phyloP scores from a whole-genome alignment of 1,140 invertebrate species.

The Ceratoteleas bidentatus region DNA sequence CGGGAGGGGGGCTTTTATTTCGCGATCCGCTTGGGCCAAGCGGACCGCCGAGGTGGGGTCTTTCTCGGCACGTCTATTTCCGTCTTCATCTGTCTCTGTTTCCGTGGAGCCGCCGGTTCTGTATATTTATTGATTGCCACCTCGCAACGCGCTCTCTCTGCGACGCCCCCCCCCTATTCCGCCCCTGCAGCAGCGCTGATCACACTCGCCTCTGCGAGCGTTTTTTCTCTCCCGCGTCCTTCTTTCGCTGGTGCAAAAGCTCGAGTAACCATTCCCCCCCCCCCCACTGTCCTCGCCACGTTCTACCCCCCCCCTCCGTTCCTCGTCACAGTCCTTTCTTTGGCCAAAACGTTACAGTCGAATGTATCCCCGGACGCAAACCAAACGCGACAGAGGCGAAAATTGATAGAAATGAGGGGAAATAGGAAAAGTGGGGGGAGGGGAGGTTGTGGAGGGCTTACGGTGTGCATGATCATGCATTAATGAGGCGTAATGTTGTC shows the following conservation, averaged over 20 bases:
- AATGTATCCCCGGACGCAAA: too few species aligned
- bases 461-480: too few species aligned
- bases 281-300: too few species aligned
- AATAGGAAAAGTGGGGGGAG: too few species aligned
- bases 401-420: too few species aligned
- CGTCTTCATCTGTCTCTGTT: slow-evolving; percentile 58
- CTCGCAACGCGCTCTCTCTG: slow-evolving; percentile 72
- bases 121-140: slow-evolving; percentile 82
- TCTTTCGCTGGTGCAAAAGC: slow-evolving; percentile 18
- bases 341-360: too few species aligned
- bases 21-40: too few species aligned
- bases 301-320: slow-evolving; percentile 6
- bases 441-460: too few species aligned
- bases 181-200: slow-evolving; percentile 36
- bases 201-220: slow-evolving; percentile 28
- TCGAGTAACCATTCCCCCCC: slow-evolving; percentile 3
- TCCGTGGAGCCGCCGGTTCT: slow-evolving; percentile 69
- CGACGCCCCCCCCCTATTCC: slow-evolving; percentile 33
- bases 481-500: too few species aligned
- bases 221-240: slow-evolving; percentile 39
- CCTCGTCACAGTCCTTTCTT: slow-evolving; percentile 12
- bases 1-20: too few species aligned
- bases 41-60: slow-evolving; percentile 10
- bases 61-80: slow-evolving; percentile 55
- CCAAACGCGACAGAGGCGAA: too few species aligned